Evolutionary conservation across 2,888 invertebrate species (phyloP).

Genomic region (Nomada fucata): DNA sequence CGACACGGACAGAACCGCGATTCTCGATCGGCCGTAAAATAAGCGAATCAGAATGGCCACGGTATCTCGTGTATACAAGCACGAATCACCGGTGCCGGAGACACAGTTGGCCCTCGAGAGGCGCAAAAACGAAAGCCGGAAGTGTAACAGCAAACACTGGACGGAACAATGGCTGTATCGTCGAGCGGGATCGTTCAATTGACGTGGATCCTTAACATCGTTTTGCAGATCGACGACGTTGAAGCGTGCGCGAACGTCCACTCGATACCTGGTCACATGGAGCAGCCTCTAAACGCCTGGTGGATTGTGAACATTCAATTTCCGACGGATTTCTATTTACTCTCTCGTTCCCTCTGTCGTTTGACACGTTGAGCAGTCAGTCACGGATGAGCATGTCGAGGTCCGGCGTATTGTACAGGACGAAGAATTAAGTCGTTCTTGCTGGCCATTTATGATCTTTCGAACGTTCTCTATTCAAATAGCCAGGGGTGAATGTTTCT

Average conservation of each 20-base stretch:
- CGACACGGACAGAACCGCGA: not conserved
- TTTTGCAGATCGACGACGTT: conserved; percentile 56
- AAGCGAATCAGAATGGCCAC: conserved; percentile 9
- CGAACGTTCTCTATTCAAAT: conserved; percentile 50
- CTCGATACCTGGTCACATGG: conserved; percentile 55
- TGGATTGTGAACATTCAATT: conserved; percentile 65
- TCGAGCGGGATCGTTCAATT: conserved; percentile 42
- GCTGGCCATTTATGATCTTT: conserved; percentile 27
- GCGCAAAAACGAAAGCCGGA: conserved; percentile 43
- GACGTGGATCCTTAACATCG: conserved; percentile 64
- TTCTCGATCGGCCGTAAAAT: conserved; percentile 1
- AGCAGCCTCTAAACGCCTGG: conserved; percentile 40
- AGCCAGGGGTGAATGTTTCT: not conserved
- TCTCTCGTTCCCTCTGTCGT: conserved; percentile 35
- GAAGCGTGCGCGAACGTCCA: conserved; percentile 54
- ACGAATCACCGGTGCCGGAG: conserved; percentile 20
- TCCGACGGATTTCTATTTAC: conserved; percentile 68
- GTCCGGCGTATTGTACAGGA: conserved; percentile 28
- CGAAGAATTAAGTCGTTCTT: conserved; percentile 53
- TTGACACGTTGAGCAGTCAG: conserved; percentile 56
- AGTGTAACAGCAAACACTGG: conserved; percentile 52
- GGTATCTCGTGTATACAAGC: conserved; percentile 9
- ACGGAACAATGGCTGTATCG: conserved; percentile 39
- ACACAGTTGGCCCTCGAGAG: conserved; percentile 29
- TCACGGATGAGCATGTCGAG: conserved; percentile 31